phyloP scores from a whole-genome alignment of 2,113 vertebrate species.

The Colossoma macropomum region DNA sequence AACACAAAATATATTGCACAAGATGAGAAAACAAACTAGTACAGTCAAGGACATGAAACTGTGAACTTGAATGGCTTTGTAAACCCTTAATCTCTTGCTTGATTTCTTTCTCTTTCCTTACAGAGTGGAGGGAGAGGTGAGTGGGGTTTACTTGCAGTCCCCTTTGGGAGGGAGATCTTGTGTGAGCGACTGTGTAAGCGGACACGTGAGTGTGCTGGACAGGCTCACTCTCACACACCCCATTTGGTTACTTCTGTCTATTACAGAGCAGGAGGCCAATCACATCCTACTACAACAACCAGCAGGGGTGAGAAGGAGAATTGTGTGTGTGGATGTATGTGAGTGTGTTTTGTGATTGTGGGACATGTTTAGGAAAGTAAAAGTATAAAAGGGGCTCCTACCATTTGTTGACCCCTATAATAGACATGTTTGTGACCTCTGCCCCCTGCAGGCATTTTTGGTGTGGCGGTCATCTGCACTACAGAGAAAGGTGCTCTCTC shows the following conservation, averaged over 20 bases:
- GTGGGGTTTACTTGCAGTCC: conserved; percentile 74
- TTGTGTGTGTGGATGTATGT: background rate
- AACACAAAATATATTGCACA: too few relatives aligned
- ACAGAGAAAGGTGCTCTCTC: conserved; percentile 90
- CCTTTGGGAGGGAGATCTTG: conserved; percentile 80
- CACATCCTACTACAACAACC: conserved; percentile 83
- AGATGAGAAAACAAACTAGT: too few relatives aligned
- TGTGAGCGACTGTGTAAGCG: conserved; percentile 86
- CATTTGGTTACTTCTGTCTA: conserved; percentile 87
- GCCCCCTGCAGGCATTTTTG: conserved; percentile 84
- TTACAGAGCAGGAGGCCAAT: conserved; percentile 83
- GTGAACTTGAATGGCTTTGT: too few relatives aligned
- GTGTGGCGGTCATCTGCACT: conserved; percentile 85
- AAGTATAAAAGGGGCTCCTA: background rate
- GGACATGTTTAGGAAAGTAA: background rate
- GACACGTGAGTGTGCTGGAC: conserved; percentile 90
- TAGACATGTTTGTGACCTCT: background rate
- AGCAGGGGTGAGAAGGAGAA: conserved; percentile 82
- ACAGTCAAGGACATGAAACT: too few relatives aligned
- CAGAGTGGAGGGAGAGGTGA: conserved; percentile 83
- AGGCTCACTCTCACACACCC: conserved; percentile 88
- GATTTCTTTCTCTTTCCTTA: background rate
- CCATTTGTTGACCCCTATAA: background rate
- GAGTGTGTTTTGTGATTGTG: background rate
- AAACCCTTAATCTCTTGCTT: background rate